Base-by-base conservation (phyloP, 2,113 vertebrate species). In the Gambusia affinis region DNA sequence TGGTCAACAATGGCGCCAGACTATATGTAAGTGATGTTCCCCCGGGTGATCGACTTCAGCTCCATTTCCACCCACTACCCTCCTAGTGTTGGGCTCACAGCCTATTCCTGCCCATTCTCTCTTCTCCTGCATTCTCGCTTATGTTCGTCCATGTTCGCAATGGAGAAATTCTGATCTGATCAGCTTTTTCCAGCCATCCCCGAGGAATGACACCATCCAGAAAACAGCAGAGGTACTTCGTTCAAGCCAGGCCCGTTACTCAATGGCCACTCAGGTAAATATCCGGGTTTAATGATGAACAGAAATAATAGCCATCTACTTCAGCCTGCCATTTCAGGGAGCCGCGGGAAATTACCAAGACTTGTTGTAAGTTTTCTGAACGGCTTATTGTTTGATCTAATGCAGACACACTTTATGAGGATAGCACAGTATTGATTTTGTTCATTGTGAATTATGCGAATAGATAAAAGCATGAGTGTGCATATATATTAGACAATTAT, bases 1-100 rank as follows among this genome's bases (percentile, higher is more conserved):
- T 95, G 95, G 93, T 85, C 94, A 93, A 94, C 93, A 95, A 91
- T 95, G 92, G 81, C 82, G 82, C 94, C 85, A 83, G 83, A 82
- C 85, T 90, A 87, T 89, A 91, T 93, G 87, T 90, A 91, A 92
- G 92, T 92, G 90, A 92, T 78, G 83, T 86, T 91, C 87, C 89
- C 88, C 77, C 35, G 83, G 87, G 87, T 90, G 90, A 93, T 87
- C 70, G 85, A 81, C 88, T 92, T 84, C 67, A 35, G 83, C 85
- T 90, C 79, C 77, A 64, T 81, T 87, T 89, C 80, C 76, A 85
- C 82, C 82, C 83, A 47, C 87, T 80, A 86, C 81, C 83, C 68
- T 29, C 73, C 80, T 65, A 72, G 83, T 85, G 77, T 87, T 83
- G 47, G 86, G 75, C 86, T 93, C 69, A 86, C 63, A 64, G 73